Base-by-base conservation (phyloP, 1,140 invertebrate species). In the Tetramorium alpestre region DNA sequence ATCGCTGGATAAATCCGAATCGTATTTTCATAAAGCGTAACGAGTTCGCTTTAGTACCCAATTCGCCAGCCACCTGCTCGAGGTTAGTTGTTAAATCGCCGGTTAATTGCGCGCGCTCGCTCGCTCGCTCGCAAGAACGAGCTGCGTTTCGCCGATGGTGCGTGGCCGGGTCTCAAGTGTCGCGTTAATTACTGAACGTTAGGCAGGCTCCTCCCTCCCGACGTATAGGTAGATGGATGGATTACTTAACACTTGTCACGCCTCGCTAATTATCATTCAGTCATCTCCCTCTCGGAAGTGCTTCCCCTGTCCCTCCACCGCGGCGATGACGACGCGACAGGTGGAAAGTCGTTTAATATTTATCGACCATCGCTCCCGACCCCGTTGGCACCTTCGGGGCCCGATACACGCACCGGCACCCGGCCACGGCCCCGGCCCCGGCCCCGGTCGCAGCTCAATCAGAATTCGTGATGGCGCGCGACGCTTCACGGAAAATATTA, bases 241-340 rank as follows among this genome's bases (percentile, higher is more conserved):
- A 93, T 94, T 93, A 88, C 90, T 93, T 82, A 91, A 93, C 88
- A 92, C 91, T 93, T 90, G 92, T 94, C 92, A 93, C 92, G 94
- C 92, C 92, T 93, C 92, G 92, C 92, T 94, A 94, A 94, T 94
- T 94, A 92, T 93, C 93, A 95, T 94, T 94, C 94, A 94, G 93
- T 94, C 84, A 92, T 93, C 93, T 92, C 75, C 85, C 93, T 92
- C 86, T 80, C 86, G 86, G 90, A 90, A 86, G 90, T 89, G 56
- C 16, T 44, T 33, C 44, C 13, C 56, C 33, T 33, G 25, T 33
- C 33, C 10, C 62, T 1, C 47, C 86, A 56, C 13, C 51, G 16
- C 51, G 64, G 65, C 75, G 70, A 67, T 78, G 73, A 80, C 84
- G 84, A 87, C 28, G 87, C 87, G 78, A 78, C 92, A 91, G 92